Conservation (phyloP, 1,140 invertebrate genomes). For the Ceratina japonica region DNA sequence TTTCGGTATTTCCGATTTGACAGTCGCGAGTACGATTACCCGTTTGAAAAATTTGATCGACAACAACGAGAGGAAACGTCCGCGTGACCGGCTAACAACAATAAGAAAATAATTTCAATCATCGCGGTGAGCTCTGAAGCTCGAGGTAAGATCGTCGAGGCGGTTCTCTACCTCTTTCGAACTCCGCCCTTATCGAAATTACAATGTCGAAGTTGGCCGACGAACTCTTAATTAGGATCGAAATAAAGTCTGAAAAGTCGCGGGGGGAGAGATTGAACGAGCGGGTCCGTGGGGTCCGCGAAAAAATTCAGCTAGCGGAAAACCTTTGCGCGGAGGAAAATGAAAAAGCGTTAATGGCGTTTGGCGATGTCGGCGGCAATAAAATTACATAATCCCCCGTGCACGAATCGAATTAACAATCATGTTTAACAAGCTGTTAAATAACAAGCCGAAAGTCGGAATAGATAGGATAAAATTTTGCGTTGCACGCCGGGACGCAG, state of each 20-base stretch:
- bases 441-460: too few relatives aligned
- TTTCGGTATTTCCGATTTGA: too few relatives aligned
- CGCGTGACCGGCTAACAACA: not conserved
- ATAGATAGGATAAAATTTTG: too few relatives aligned
- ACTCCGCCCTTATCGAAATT: conserved; percentile 23
- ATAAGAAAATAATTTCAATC: not conserved
- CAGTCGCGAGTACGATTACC: not conserved
- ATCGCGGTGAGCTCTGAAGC: not conserved
- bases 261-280: conserved; percentile 19
- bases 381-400: too few relatives aligned
- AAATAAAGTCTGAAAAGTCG: conserved; percentile 32
- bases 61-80: too few relatives aligned
- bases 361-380: too few relatives aligned
- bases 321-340: not conserved
- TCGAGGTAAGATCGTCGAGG: conserved; percentile 15
- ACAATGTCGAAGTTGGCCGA: conserved; percentile 28
- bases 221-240: conserved; percentile 53
- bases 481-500: too few relatives aligned
- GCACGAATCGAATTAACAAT: too few relatives aligned
- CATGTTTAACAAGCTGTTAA: too few relatives aligned
- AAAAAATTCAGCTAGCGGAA: not conserved
- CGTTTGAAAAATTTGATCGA: not conserved
- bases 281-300: conserved; percentile 17
- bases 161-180: conserved; percentile 22
- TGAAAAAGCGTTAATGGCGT: not conserved